These are phyloP conservation scores for Nowickia ferox DNA, from an alignment of 2,888 invertebrate genomes.

Conservation along the genomic window DNA sequence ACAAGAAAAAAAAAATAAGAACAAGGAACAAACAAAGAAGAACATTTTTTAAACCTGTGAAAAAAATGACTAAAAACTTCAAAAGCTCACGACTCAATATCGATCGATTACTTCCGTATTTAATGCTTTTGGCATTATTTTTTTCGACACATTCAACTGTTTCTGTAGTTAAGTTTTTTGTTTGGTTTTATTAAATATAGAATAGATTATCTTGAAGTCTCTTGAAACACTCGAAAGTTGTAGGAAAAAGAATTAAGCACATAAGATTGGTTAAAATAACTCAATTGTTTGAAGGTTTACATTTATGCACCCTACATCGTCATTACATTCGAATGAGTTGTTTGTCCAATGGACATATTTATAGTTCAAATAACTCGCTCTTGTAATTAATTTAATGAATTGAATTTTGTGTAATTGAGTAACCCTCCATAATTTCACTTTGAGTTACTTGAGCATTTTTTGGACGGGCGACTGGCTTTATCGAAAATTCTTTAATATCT, in stretches of 20 bases:
- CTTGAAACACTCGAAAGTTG: background rate
- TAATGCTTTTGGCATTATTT: slow-evolving; percentile 67
- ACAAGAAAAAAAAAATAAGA: background rate
- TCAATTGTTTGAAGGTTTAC: background rate
- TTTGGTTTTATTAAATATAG: slow-evolving; percentile 14
- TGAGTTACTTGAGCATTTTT: too few species aligned
- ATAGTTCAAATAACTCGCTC: too few species aligned
- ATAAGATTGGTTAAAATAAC: slow-evolving; percentile 14
- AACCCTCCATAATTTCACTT: too few species aligned
- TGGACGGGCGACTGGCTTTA: too few species aligned
- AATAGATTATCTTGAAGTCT: slow-evolving; percentile 20
- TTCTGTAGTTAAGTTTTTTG: background rate
- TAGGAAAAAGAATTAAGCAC: background rate
- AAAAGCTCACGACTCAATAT: slow-evolving; percentile 69
- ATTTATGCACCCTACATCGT: background rate
- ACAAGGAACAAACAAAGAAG: too few species aligned
- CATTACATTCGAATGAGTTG: too few species aligned
- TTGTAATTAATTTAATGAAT: too few species aligned
- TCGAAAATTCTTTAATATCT: too few species aligned
- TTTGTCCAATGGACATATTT: too few species aligned
- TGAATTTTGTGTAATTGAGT: too few species aligned
- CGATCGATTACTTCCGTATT: slow-evolving; percentile 72
- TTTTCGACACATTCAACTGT: slow-evolving; percentile 14
- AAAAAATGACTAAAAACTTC: slow-evolving; percentile 36
- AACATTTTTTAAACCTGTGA: slow-evolving; percentile 39